Base-by-base conservation (phyloP, 2,113 vertebrate species). In the Corvus moneduloides region DNA sequence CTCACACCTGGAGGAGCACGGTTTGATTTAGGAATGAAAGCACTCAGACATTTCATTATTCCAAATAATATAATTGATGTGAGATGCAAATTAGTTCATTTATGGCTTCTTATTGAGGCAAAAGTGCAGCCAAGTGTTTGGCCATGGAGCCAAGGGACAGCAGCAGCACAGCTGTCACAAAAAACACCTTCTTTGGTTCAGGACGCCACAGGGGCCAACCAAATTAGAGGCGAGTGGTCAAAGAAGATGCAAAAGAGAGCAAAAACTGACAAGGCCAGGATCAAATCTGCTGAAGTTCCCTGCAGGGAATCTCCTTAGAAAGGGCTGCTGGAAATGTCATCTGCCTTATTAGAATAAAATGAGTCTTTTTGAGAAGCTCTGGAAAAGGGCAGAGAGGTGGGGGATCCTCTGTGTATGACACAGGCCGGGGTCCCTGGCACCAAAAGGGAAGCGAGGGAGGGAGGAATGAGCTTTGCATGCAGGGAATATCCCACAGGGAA, bases 321-420 rank as follows among this genome's bases (percentile, higher is more conserved):
- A 77, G 56, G 44, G 39, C 5, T 73, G 37, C 28, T 90, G 56
- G 76, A 90, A 96, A 97, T 95, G 88, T 81, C 90, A 93, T 44
- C 81, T 30, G 26, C 61, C 73, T 87, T 54, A 27, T 84, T 79
- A 84, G 30, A 84, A 73, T 68, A 13, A 75, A 62, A 63, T 4
- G 4, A 58, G 46, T 16, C 5, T 43, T 63, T 87, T 32, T 27
- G 27, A 10, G 49, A 13, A 77, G 58, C 30, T 33, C 11, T 43
- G 75, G 15, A 2, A 68, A 84, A 91, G 72, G 90, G 61, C 92
- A 92, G 79, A 18, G 84, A 84, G 44, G 63, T 21, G 67, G 78
- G 83, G 75, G 68, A 33, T 52, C 48, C 72, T 86, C 54, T 0
- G 0, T 2, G 55, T 2, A 5, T 11, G 22, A 39, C 3, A 3